Conservation (phyloP, 2,797 vertebrate species). For the Masticophis lateralis region DNA sequence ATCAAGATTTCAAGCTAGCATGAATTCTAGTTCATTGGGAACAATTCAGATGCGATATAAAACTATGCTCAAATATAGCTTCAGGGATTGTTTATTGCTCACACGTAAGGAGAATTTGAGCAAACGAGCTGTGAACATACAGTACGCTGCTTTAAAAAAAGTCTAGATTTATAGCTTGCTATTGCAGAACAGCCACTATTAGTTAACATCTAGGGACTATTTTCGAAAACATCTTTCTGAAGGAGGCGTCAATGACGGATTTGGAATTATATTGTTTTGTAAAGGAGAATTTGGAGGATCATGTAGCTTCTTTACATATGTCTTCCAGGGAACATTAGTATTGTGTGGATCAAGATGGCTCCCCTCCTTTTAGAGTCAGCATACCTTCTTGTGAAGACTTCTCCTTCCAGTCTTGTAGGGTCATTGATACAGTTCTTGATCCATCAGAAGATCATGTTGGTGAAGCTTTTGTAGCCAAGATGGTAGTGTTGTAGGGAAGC, state of each 20-base stretch:
- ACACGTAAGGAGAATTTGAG: neutral
- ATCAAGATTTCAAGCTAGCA: neutral
- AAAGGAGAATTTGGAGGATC: neutral
- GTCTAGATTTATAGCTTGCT: neutral
- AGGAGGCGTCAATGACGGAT: neutral
- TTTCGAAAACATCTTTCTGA: neutral
- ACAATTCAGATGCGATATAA: neutral
- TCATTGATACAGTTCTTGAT: neutral
- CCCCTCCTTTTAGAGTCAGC: neutral
- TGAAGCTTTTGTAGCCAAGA: neutral
- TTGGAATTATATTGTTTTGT: neutral
- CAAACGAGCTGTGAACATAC: neutral
- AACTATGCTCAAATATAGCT: neutral
- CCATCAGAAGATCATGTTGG: neutral
- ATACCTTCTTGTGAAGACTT: neutral
- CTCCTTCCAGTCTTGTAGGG: neutral
- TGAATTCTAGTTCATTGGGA: neutral
- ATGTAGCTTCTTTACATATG: neutral
- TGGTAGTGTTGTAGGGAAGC: neutral
- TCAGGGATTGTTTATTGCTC: neutral
- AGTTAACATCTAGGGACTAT: neutral
- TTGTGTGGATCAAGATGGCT: neutral
- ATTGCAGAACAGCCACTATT: neutral
- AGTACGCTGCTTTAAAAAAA: neutral
- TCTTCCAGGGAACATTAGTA: neutral